phyloP scores from a whole-genome alignment of 2,113 vertebrate species.

The Pelobates fuscus region DNA sequence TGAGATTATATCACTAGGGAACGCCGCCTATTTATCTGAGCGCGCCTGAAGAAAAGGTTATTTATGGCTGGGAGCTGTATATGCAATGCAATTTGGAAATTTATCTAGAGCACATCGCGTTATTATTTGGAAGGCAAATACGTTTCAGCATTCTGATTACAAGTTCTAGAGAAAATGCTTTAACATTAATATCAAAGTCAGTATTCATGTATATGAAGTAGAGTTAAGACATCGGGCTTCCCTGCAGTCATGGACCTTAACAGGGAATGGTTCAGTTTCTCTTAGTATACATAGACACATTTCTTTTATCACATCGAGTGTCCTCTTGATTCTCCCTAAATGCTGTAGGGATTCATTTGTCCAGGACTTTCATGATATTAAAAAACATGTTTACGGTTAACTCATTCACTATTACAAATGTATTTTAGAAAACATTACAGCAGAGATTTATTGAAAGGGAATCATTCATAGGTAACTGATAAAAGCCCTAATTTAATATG shows the following conservation, averaged over 20 bases:
- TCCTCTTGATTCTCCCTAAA: too few species aligned
- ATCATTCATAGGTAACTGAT: too few species aligned
- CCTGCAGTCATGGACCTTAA: neutral
- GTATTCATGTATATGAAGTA: neutral
- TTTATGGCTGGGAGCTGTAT: constrained; percentile 36
- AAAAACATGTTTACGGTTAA: too few species aligned
- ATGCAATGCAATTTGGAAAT: constrained; percentile 3
- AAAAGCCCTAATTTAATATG: too few species aligned
- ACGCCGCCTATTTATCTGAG: constrained; percentile 1
- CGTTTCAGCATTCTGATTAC: neutral
- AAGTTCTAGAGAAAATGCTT: neutral
- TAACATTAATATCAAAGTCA: constrained; percentile 2
- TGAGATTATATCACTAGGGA: constrained; percentile 27
- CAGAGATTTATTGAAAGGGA: too few species aligned
- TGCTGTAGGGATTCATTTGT: too few species aligned
- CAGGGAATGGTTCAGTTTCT: neutral
- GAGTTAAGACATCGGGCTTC: neutral
- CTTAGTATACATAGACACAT: neutral
- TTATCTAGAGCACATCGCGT: constrained; percentile 23
- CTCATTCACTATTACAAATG: too few species aligned
- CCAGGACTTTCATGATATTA: too few species aligned
- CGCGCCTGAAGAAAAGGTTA: constrained; percentile 32
- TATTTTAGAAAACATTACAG: too few species aligned
- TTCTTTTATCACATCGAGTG: too few species aligned
- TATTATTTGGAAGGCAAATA: constrained; percentile 9